These are phyloP conservation scores for Dipodomys spectabilis DNA, from an alignment of 2,113 vertebrate species.

Conservation along the genomic window DNA sequence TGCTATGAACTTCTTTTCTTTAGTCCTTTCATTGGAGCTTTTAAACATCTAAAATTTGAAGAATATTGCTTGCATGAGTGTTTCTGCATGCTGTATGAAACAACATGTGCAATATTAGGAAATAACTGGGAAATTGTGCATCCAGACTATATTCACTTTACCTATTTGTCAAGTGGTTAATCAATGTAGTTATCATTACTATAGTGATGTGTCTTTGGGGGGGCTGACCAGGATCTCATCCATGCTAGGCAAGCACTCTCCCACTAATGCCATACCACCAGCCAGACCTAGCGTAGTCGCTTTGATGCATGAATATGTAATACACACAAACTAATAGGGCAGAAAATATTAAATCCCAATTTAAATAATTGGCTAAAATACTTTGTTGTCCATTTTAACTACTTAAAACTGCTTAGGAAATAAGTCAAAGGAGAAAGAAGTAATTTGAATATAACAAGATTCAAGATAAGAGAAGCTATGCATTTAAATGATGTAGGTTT, in stretches of 20 bases:
- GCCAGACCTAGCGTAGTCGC: not conserved
- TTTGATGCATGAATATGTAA: not conserved
- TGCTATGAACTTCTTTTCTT: not conserved
- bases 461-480: not conserved
- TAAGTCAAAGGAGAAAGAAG: not conserved
- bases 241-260: not conserved
- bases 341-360: not conserved
- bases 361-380: not conserved
- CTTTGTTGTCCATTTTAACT: not conserved
- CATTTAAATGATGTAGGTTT: not conserved
- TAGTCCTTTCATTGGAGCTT: not conserved
- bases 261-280: not conserved
- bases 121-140: accelerated
- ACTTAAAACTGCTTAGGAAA: not conserved
- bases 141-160: accelerated
- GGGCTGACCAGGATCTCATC: not conserved
- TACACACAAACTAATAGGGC: not conserved
- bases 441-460: not conserved
- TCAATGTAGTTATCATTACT: not conserved
- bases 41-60: not conserved
- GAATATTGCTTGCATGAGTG: not conserved
- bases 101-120: not conserved
- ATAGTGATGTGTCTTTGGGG: not conserved
- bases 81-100: too few relatives aligned
- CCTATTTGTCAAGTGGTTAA: not conserved